A percentile compares a stretch with the other conserved stretches of the same genome.
Conservation (phyloP, 2,888 invertebrate species). For the Clepsis dumicolana region DNA sequence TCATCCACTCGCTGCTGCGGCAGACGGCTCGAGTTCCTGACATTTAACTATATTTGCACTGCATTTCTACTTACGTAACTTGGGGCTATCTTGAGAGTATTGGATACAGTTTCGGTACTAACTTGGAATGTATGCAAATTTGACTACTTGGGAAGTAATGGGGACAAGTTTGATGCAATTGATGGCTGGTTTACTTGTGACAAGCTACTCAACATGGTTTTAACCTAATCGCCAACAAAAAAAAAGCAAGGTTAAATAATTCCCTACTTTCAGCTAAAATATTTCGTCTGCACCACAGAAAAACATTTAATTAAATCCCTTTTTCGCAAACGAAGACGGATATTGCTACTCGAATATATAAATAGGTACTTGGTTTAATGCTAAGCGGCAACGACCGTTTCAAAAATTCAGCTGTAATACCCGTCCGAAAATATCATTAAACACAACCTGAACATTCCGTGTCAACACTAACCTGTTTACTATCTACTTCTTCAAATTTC, state of each 20-base stretch:
- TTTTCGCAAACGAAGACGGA: too few species aligned
- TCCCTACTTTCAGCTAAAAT: too few species aligned
- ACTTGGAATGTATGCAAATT: constrained; percentile 9
- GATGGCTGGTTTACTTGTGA: constrained; percentile 18
- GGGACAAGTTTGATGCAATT: not conserved
- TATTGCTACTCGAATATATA: too few species aligned
- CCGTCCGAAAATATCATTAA: too few species aligned
- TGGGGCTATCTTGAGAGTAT: constrained; percentile 9
- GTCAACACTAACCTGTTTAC: not conserved
- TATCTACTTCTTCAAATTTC: not conserved
- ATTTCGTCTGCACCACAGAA: too few species aligned
- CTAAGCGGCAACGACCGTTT: too few species aligned
- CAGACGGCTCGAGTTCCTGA: constrained; percentile 24
- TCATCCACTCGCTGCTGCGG: constrained; percentile 1
- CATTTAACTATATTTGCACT: constrained; percentile 23
- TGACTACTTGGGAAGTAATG: constrained; percentile 17
- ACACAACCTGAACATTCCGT: too few species aligned
- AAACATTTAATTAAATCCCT: too few species aligned
- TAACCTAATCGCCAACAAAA: too few species aligned
- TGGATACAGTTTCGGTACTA: constrained; percentile 6
- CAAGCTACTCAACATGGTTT: constrained; percentile 11
- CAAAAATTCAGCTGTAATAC: too few species aligned
- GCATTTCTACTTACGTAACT: constrained; percentile 20
- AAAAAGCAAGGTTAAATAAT: too few species aligned
- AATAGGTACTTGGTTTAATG: too few species aligned